A percentile compares a stretch with the other conserved stretches of the same genome.
Evolutionary conservation across 2,113 vertebrate genomes (phyloP).

Genomic region (Tauraco erythrolophus): DNA sequence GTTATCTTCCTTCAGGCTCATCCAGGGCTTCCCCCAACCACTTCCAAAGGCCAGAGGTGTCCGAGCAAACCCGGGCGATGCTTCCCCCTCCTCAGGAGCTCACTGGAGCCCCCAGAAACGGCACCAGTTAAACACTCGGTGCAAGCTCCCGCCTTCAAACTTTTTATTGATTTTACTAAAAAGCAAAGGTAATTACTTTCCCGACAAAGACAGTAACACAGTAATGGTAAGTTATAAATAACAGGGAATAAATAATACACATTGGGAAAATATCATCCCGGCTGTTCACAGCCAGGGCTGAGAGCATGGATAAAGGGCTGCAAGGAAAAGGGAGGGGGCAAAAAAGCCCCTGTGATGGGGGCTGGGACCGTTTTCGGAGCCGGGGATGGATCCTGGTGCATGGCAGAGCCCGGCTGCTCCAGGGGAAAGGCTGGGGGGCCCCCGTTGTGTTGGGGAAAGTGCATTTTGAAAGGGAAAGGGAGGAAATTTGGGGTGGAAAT

Average conservation of each 20-base stretch:
- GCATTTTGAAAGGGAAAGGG: background rate
- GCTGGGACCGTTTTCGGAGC: fast-evolving
- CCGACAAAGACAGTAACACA: background rate
- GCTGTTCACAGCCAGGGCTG: background rate
- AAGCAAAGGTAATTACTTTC: conserved; percentile 34
- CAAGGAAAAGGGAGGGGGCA: fast-evolving
- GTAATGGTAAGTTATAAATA: background rate
- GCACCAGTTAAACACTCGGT: background rate
- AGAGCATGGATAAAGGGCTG: background rate
- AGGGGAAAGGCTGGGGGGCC: fast-evolving
- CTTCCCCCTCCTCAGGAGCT: background rate
- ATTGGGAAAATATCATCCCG: background rate
- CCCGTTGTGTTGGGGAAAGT: background rate
- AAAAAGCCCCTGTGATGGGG: fast-evolving
- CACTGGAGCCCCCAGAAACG: background rate
- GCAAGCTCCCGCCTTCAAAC: background rate
- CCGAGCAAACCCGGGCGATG: fast-evolving
- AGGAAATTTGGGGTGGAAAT: background rate
- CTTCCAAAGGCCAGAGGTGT: background rate
- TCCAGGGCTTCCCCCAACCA: background rate
- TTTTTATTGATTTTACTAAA: conserved; percentile 19
- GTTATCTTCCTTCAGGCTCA: fast-evolving
- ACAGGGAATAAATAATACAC: conserved; percentile 10
- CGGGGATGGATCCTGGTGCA: background rate
- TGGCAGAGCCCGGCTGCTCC: background rate